Conservation (phyloP, 2,888 invertebrate genomes). For the Rhingia rostrata region DNA sequence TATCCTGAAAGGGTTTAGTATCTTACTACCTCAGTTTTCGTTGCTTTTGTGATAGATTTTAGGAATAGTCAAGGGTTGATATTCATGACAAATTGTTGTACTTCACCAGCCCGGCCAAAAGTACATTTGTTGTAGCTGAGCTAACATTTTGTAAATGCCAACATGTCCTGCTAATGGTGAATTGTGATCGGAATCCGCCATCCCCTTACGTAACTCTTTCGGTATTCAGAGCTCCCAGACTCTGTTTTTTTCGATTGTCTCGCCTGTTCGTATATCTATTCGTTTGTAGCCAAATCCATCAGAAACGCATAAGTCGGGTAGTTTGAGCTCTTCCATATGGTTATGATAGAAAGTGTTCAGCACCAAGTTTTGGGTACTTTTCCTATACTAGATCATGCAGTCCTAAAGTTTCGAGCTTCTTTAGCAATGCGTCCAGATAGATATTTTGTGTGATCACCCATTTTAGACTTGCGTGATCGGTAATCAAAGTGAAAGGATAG, state of each 20-base stretch:
- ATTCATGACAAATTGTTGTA: no score
- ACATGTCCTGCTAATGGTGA: conserved; percentile 13
- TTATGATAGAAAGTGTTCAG: no score
- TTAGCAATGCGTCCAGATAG: neutral
- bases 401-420: neutral
- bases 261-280: conserved; percentile 2
- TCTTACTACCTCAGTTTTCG: no score
- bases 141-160: conserved; percentile 27
- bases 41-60: no score
- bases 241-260: neutral
- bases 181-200: conserved; percentile 5
- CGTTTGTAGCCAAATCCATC: conserved; percentile 15
- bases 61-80: no score
- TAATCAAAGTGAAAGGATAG: neutral
- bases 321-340: neutral
- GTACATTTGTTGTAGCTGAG: conserved; percentile 17
- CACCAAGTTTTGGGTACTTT: neutral
- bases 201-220: neutral
- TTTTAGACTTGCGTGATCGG: neutral
- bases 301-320: neutral
- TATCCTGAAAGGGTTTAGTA: no score
- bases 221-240: conserved; percentile 32
- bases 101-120: conserved; percentile 72
- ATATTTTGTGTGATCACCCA: neutral
- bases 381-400: neutral